Conservation (phyloP, 1,140 invertebrate species). For the Phthorimaea operculella region DNA sequence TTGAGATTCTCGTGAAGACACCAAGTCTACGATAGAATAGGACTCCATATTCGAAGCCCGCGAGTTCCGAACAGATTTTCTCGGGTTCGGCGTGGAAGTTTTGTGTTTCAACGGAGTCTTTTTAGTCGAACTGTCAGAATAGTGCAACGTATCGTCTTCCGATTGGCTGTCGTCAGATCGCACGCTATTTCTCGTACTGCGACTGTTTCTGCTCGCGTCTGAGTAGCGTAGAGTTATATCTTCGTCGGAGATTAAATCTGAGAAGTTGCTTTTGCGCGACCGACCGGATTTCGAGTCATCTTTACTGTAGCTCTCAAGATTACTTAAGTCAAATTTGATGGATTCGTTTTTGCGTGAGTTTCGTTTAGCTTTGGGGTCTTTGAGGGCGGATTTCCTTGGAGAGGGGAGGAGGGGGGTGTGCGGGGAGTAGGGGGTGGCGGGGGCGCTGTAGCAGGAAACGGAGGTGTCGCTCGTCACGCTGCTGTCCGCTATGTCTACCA, state of each 20-base stretch:
- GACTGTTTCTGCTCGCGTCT: slow-evolving; percentile 24
- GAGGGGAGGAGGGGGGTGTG: slow-evolving; percentile 21
- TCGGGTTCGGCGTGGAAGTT: slow-evolving; percentile 11
- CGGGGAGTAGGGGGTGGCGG: too few species aligned
- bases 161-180: too few species aligned
- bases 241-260: background rate
- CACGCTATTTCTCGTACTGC: slow-evolving; percentile 17
- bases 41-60: slow-evolving; percentile 27
- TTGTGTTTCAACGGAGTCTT: background rate
- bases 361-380: slow-evolving; percentile 29
- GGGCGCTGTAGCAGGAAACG: too few species aligned
- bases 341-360: slow-evolving; percentile 39
- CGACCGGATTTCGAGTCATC: slow-evolving; percentile 19
- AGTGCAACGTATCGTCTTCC: too few species aligned
- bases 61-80: slow-evolving; percentile 28
- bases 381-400: slow-evolving; percentile 47
- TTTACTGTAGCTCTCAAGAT: slow-evolving; percentile 27
- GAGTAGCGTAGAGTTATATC: slow-evolving; percentile 37
- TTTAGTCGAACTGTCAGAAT: too few species aligned
- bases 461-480: background rate
- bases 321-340: slow-evolving; percentile 54
- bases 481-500: slow-evolving; percentile 22
- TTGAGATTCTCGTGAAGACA: slow-evolving; percentile 35
- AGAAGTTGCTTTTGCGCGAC: slow-evolving; percentile 12
- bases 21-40: slow-evolving; percentile 50